phyloP scores from a whole-genome alignment of 1,140 invertebrate genomes.

The Sminthurinus signatus region DNA sequence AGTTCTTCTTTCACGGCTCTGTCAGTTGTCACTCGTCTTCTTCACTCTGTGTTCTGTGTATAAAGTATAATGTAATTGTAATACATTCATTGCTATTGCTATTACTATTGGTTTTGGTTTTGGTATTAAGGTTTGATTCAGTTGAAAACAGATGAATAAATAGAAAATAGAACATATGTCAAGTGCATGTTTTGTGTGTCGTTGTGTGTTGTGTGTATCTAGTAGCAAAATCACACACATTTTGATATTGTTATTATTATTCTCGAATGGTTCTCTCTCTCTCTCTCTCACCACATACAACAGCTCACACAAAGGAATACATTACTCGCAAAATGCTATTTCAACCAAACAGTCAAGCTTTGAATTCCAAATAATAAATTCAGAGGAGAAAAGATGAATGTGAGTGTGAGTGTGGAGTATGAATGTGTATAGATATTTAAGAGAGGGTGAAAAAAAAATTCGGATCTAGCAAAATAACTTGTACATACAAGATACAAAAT shows the following conservation, averaged over 20 bases:
- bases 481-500: no score
- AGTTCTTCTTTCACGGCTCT: no score
- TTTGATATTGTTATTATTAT: conserved; percentile 15
- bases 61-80: no score
- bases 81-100: no score
- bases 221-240: conserved; percentile 14
- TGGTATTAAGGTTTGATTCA: conserved; percentile 12
- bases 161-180: conserved; percentile 31
- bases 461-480: neutral
- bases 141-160: conserved; percentile 26
- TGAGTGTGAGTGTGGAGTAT: neutral
- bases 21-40: no score
- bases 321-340: conserved; percentile 26
- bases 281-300: conserved; percentile 11
- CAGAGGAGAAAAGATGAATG: no score
- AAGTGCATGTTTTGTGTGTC: no score
- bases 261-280: no score
- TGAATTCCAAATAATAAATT: conserved; percentile 14
- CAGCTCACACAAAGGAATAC: conserved; percentile 20
- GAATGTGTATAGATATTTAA: neutral
- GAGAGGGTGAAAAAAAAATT: neutral
- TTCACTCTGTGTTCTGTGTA: no score
- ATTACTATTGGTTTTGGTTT: no score
- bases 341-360: conserved; percentile 12
- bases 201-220: no score